These are phyloP conservation scores for Arrhamphus sclerolepis DNA, from an alignment of 2,797 vertebrate genomes.

Conservation along the genomic window DNA sequence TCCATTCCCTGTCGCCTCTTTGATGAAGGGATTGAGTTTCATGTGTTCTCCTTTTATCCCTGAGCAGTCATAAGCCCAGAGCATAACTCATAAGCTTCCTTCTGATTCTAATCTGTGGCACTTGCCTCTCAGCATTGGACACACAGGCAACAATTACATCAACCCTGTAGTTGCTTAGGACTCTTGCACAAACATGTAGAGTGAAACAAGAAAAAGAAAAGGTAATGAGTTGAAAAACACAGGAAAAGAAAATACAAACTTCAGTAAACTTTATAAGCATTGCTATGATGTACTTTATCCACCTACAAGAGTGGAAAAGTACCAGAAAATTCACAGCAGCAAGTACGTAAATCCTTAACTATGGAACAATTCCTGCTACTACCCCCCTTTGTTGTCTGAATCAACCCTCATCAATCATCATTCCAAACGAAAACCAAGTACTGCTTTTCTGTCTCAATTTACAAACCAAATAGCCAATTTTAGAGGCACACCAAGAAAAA, in stretches of 20 bases:
- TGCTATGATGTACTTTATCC: background rate
- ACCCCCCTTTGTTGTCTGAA: conserved; percentile 17
- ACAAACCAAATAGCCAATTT: conserved; percentile 62
- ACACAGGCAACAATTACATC: conserved; percentile 60
- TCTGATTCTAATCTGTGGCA: conserved; percentile 76
- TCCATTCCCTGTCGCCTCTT: conserved; percentile 79
- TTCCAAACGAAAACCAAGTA: conserved; percentile 39
- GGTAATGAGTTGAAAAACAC: background rate
- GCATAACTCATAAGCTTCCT: conserved; percentile 79
- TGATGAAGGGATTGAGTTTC: conserved; percentile 85
- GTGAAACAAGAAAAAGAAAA: conserved; percentile 12
- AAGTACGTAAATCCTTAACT: conserved; percentile 15
- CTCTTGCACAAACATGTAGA: conserved; percentile 24
- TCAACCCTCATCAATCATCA: conserved; percentile 64
- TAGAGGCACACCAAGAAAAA: conserved; percentile 40
- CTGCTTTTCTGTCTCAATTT: conserved; percentile 56
- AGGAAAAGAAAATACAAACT: conserved; percentile 23
- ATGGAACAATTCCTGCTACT: conserved; percentile 1
- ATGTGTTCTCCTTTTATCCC: conserved; percentile 83
- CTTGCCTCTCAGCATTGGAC: conserved; percentile 58
- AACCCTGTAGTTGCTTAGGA: conserved; percentile 37
- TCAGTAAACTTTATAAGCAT: conserved; percentile 9
- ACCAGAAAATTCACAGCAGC: conserved; percentile 14
- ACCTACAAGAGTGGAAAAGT: conserved; percentile 1
- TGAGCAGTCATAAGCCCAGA: conserved; percentile 75